phyloP scores from a whole-genome alignment of 1,140 invertebrate species.

The Trissolcus basalis region DNA sequence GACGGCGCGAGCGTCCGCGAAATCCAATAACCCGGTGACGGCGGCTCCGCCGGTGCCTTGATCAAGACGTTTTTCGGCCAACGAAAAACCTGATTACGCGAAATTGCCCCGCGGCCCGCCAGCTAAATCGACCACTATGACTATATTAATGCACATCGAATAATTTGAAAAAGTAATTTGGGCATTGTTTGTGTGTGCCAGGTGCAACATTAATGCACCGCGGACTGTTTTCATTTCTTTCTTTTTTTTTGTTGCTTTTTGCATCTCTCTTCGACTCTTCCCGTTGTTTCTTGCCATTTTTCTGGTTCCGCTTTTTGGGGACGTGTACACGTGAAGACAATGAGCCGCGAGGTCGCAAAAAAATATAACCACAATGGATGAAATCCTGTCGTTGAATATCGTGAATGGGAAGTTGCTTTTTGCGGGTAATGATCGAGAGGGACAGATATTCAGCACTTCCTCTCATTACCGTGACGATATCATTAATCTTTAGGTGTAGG shows the following conservation, averaged over 20 bases:
- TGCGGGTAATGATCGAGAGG: slow-evolving; percentile 43
- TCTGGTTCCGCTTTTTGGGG: slow-evolving; percentile 1
- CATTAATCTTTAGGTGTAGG: slow-evolving; percentile 52
- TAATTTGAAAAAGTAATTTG: slow-evolving; percentile 26
- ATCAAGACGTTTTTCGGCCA: slow-evolving; percentile 32
- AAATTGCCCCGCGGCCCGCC: slow-evolving; percentile 27
- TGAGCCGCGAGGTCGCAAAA: slow-evolving; percentile 16
- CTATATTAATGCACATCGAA: slow-evolving; percentile 20
- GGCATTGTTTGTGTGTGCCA: slow-evolving; percentile 16
- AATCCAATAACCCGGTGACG: slow-evolving; percentile 1
- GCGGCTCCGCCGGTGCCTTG: background rate
- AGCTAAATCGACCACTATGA: slow-evolving; percentile 16
- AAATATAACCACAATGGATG: slow-evolving; percentile 33
- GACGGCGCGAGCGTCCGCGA: background rate
- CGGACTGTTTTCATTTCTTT: background rate
- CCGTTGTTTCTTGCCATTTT: background rate
- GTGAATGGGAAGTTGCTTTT: slow-evolving; percentile 51
- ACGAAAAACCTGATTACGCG: slow-evolving; percentile 22
- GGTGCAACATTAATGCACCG: slow-evolving; percentile 5
- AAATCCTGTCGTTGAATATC: slow-evolving; percentile 41
- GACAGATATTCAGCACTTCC: slow-evolving; percentile 48
- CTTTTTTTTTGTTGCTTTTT: slow-evolving; percentile 6
- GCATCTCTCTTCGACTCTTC: background rate
- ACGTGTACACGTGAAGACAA: background rate
- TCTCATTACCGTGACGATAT: slow-evolving; percentile 57